Evolutionary conservation across 2,113 vertebrate genomes (phyloP).

Genomic region (Strix aluco): DNA sequence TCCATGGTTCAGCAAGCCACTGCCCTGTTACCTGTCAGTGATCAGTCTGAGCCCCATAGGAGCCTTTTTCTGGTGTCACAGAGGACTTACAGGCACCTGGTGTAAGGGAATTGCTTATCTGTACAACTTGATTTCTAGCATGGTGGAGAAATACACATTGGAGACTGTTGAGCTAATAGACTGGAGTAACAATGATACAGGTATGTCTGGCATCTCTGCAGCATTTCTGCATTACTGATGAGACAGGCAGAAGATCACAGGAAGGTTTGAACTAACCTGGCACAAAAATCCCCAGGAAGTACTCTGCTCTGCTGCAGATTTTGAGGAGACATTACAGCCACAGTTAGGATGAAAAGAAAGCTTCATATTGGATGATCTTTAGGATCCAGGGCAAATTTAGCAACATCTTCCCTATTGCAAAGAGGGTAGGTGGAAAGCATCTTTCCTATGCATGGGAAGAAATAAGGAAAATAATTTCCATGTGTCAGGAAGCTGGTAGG

Average conservation of each 20-base stretch:
- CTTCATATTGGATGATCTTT: background rate
- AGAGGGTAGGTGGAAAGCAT: background rate
- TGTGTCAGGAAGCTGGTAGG: background rate
- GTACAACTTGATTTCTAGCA: background rate
- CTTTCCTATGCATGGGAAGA: background rate
- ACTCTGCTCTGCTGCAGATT: background rate
- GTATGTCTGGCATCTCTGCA: background rate
- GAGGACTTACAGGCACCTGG: background rate
- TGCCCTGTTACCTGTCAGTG: fast-evolving
- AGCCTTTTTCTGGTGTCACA: background rate
- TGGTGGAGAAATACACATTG: background rate
- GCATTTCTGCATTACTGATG: background rate
- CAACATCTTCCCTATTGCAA: background rate
- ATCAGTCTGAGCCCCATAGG: background rate
- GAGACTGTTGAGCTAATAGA: background rate
- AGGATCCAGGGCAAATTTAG: background rate
- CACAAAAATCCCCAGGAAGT: background rate
- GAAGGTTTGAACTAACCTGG: background rate
- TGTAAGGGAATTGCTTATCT: background rate
- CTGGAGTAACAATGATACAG: background rate
- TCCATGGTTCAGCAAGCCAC: fast-evolving
- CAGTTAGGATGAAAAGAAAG: background rate
- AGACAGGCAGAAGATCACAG: background rate
- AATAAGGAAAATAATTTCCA: background rate
- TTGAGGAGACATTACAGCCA: background rate